Evolutionary conservation across 2,113 vertebrate species (phyloP).

Genomic region (Acrocephalus arundinaceus): DNA sequence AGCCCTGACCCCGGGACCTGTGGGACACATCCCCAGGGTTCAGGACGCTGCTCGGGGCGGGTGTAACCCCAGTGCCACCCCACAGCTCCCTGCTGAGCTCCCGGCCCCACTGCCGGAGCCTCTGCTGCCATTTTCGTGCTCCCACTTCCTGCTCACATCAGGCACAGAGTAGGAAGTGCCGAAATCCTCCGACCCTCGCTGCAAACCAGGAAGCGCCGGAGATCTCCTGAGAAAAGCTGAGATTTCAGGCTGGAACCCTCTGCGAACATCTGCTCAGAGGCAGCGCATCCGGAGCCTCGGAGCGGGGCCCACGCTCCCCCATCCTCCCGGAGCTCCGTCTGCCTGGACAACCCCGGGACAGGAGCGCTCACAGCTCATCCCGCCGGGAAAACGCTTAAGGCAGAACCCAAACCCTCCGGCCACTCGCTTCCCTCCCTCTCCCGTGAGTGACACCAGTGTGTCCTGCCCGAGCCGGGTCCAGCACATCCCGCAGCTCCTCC

Average conservation of each 20-base stretch:
- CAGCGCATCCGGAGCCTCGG: neutral
- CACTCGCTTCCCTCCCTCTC: neutral
- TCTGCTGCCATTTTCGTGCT: neutral
- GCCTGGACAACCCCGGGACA: neutral
- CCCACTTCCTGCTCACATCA: conserved; percentile 27
- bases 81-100: neutral
- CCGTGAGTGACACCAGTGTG: neutral
- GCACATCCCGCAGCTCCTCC: neutral
- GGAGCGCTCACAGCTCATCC: neutral
- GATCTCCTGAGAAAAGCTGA: neutral
- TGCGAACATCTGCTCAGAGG: conserved; percentile 10
- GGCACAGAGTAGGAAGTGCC: conserved; percentile 29
- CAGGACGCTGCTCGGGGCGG: neutral
- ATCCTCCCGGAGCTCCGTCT: neutral
- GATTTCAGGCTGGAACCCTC: neutral
- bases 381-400: rapidly evolving
- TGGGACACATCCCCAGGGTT: rapidly evolving
- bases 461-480: neutral
- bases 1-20: rapidly evolving
- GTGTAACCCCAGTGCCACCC: neutral
- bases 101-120: neutral
- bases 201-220: neutral
- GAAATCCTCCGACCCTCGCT: neutral
- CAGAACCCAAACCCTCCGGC: neutral
- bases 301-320: neutral